phyloP scores from a whole-genome alignment of 2,888 invertebrate genomes.

The Tubulanus polymorphus region DNA sequence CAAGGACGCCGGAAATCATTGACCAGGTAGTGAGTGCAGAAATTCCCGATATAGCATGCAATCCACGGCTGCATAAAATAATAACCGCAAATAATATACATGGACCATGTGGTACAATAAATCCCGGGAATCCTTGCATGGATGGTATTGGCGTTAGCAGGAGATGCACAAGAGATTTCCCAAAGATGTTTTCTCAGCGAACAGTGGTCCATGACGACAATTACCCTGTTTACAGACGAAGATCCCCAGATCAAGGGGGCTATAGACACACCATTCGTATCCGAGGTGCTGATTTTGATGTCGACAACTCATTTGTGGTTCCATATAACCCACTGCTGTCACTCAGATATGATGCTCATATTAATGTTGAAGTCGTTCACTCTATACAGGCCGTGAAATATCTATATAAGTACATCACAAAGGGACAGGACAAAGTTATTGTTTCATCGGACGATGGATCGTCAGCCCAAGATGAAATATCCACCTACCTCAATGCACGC shows the following conservation, averaged over 20 bases:
- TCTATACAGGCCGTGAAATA: conserved; percentile 43
- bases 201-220: conserved; percentile 38
- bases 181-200: conserved; percentile 22
- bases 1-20: conserved; percentile 21
- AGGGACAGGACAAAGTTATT: conserved; percentile 32
- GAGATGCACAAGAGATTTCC: conserved; percentile 49
- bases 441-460: neutral
- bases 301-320: conserved; percentile 21
- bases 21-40: conserved; percentile 22
- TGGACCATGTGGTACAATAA: conserved; percentile 25
- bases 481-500: conserved; percentile 36
- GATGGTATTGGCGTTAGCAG: conserved; percentile 30
- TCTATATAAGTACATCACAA: conserved; percentile 53
- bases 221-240: conserved; percentile 43
- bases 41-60: conserved; percentile 21
- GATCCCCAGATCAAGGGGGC: conserved; percentile 14
- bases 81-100: conserved; percentile 28
- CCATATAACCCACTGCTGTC: conserved; percentile 22
- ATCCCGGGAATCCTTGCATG: conserved; percentile 38
- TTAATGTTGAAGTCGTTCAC: conserved; percentile 33
- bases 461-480: conserved; percentile 25
- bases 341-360: conserved; percentile 41
- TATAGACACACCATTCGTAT: neutral
- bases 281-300: conserved; percentile 1
- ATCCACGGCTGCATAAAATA: conserved; percentile 21